A percentile compares a stretch with the other conserved stretches of the same genome.
phyloP scores from a whole-genome alignment of 2,113 vertebrate genomes.

The Pholis gunnellus region DNA sequence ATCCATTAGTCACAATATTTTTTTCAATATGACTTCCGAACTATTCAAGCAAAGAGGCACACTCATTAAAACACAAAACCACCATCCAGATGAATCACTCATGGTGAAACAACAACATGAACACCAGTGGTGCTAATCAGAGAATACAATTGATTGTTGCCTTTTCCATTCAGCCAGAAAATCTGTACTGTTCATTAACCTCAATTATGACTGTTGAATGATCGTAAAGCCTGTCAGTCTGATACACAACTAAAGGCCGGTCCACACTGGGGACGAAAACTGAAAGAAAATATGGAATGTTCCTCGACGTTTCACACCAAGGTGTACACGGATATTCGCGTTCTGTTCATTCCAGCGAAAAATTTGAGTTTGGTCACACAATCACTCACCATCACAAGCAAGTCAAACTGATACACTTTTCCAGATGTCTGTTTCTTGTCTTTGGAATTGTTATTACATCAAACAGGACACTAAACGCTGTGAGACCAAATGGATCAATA shows the following conservation, averaged over 20 bases:
- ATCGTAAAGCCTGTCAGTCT: not conserved
- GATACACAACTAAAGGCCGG: not conserved
- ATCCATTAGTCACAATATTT: not conserved
- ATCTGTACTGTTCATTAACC: not conserved
- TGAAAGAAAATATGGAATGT: no score
- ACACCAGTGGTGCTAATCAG: not conserved
- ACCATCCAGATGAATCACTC: not conserved
- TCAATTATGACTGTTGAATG: constrained; percentile 3
- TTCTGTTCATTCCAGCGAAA: no score
- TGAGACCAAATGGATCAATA: no score
- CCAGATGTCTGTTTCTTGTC: not conserved
- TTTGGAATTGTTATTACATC: not conserved
- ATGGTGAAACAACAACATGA: constrained; percentile 16
- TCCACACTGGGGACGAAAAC: not conserved
- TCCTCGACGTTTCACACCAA: no score
- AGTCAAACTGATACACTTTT: not conserved
- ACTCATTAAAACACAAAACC: not conserved
- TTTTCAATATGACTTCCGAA: not conserved
- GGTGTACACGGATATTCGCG: no score
- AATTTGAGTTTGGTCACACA: no score
- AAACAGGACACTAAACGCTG: no score
- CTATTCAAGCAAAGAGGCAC: not conserved
- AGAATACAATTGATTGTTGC: not conserved
- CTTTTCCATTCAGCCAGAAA: not conserved
- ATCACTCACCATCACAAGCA: not conserved